Conservation (phyloP, 1,140 invertebrate genomes). For the Cydia splendana region DNA sequence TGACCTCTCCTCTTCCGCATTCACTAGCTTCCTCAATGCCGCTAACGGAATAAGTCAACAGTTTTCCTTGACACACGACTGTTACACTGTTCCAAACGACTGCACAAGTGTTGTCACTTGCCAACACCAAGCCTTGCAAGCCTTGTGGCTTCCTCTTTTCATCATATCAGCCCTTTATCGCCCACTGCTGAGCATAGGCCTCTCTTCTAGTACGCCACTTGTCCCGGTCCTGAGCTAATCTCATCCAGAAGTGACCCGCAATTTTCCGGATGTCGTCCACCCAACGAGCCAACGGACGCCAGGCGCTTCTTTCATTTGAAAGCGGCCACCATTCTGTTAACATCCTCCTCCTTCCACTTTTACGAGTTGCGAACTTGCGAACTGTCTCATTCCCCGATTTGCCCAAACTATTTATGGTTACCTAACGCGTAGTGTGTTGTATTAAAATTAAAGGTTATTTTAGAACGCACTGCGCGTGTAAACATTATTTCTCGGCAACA, state of each 20-base stretch:
- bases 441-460: not conserved
- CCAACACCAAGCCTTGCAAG: too few relatives aligned
- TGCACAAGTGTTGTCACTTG: constrained; percentile 13
- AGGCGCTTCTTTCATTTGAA: too few relatives aligned
- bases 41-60: constrained; percentile 15
- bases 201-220: too few relatives aligned
- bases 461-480: constrained; percentile 23
- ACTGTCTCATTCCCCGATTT: constrained; percentile 12
- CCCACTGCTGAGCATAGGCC: too few relatives aligned
- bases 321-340: too few relatives aligned
- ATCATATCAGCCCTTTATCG: too few relatives aligned
- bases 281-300: too few relatives aligned
- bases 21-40: not conserved
- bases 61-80: constrained; percentile 25
- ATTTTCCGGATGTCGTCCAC: too few relatives aligned
- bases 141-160: too few relatives aligned
- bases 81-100: constrained; percentile 5
- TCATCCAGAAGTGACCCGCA: too few relatives aligned
- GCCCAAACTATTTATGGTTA: not conserved
- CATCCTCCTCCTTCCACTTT: too few relatives aligned
- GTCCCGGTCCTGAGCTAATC: too few relatives aligned
- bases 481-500: constrained; percentile 8
- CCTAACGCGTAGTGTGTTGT: not conserved
- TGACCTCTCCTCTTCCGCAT: constrained; percentile 12
- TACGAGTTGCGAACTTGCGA: not conserved